Percentiles rank a stretch among this genome's conserved stretches.
Evolutionary conservation across 2,888 invertebrate species (phyloP).

Genomic region (Myopa tessellatipennis): DNA sequence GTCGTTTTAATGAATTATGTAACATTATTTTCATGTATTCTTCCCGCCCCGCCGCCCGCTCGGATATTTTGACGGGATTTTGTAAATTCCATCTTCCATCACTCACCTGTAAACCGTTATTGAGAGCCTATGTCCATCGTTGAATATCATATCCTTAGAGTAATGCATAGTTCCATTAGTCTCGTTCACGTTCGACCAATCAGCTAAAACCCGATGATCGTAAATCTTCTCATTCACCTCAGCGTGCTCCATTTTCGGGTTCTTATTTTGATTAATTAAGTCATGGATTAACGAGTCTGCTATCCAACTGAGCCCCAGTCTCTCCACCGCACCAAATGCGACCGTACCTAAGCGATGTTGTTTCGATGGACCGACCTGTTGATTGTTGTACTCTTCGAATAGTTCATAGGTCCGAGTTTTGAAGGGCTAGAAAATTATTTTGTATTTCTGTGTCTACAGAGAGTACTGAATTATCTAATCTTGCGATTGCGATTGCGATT

Average conservation of each 20-base stretch:
- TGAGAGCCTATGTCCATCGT: conserved; percentile 84
- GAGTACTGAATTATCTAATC: too few relatives aligned
- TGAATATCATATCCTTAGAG: conserved; percentile 83
- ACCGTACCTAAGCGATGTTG: background rate
- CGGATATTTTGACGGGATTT: too few relatives aligned
- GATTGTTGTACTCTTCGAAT: background rate
- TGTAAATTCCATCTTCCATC: too few relatives aligned
- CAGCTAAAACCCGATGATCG: conserved; percentile 64
- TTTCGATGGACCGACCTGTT: background rate
- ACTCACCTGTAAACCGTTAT: conserved; percentile 78
- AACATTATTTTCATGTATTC: too few relatives aligned
- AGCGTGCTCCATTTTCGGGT: conserved; percentile 54
- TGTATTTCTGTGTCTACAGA: too few relatives aligned
- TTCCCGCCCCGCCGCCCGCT: too few relatives aligned
- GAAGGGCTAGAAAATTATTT: too few relatives aligned
- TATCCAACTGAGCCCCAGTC: too few relatives aligned
- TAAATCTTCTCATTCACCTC: conserved; percentile 63
- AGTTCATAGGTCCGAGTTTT: too few relatives aligned
- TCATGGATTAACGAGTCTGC: too few relatives aligned
- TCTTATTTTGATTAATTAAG: background rate
- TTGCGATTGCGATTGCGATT: too few relatives aligned
- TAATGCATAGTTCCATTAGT: conserved; percentile 63
- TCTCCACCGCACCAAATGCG: background rate
- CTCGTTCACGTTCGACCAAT: conserved; percentile 63
- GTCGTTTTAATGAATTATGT: too few relatives aligned